phyloP scores from a whole-genome alignment of 2,113 vertebrate genomes.

The Archocentrus centrarchus region DNA sequence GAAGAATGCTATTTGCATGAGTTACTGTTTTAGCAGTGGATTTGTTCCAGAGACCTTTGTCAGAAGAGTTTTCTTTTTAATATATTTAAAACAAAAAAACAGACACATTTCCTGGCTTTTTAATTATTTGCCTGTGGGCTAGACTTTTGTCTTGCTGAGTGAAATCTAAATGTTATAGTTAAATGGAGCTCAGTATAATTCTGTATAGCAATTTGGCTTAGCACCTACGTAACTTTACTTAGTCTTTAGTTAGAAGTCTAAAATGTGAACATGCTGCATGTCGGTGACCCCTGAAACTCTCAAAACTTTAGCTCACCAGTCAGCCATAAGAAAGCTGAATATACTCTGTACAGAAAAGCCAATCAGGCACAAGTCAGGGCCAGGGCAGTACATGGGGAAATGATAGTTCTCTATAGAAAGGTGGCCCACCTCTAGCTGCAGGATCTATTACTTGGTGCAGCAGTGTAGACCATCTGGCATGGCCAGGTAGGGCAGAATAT shows the following conservation, averaged over 20 bases:
- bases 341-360: neutral
- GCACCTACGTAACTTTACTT: conserved; percentile 1
- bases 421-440: conserved; percentile 36
- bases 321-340: conserved; percentile 15
- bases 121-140: conserved; percentile 23
- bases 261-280: conserved; percentile 27
- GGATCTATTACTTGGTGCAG: conserved; percentile 39
- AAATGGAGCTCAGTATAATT: neutral
- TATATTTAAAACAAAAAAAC: conserved; percentile 3
- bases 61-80: conserved; percentile 30
- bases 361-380: conserved; percentile 15
- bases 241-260: conserved; percentile 8
- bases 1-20: conserved; percentile 76
- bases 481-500: conserved; percentile 26
- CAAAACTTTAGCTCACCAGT: conserved; percentile 22
- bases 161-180: conserved; percentile 7
- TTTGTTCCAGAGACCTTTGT: conserved; percentile 64
- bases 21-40: conserved; percentile 73
- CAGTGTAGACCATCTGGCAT: conserved; percentile 24
- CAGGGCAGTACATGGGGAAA: conserved; percentile 3
- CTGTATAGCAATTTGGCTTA: neutral
- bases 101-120: conserved; percentile 37
- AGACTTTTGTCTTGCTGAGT: conserved; percentile 32
- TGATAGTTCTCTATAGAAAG: conserved; percentile 37
- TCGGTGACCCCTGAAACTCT: conserved; percentile 26